Conservation (phyloP, 2,113 vertebrate genomes). For the Mohoua ochrocephala region DNA sequence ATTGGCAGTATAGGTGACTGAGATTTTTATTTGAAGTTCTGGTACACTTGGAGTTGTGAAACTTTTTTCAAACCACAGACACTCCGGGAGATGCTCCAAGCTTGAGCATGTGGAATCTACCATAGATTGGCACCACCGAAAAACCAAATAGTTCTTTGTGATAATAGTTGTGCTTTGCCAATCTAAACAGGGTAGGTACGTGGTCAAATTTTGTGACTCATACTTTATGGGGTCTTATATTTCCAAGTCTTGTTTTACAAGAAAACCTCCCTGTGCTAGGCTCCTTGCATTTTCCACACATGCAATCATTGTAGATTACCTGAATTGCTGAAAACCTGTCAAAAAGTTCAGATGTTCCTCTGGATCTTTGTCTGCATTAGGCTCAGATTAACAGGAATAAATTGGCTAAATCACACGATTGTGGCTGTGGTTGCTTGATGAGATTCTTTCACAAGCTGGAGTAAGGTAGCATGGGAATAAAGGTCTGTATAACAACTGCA, state of each 20-base stretch:
- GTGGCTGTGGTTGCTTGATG: neutral
- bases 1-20: neutral
- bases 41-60: neutral
- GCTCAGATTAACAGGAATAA: neutral
- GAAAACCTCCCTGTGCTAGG: neutral
- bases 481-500: neutral
- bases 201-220: neutral
- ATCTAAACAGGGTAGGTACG: neutral
- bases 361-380: neutral
- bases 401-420: neutral
- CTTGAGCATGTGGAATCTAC: neutral
- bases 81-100: neutral
- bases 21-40: neutral
- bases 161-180: neutral
- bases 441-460: neutral
- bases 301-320: neutral
- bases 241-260: neutral
- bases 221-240: neutral
- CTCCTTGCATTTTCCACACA: neutral
- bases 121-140: neutral
- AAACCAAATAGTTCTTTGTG: neutral
- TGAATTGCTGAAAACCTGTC: neutral
- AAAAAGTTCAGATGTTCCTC: neutral
- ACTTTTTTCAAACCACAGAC: neutral
- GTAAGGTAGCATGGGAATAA: neutral